These are phyloP conservation scores for Dipus sagitta DNA, from an alignment of 2,797 vertebrate genomes.

Conservation along the genomic window DNA sequence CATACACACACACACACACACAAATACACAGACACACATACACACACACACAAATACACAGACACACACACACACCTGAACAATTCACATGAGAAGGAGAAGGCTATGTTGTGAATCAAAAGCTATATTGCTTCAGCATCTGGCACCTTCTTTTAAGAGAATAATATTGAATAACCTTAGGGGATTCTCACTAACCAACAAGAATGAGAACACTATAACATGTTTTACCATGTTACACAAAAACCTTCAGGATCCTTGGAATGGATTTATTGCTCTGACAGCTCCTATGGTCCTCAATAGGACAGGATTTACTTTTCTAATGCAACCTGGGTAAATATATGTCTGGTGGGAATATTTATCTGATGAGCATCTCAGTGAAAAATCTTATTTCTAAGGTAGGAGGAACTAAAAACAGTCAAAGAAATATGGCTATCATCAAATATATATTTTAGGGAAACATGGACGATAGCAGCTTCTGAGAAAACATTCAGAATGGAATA, in stretches of 20 bases:
- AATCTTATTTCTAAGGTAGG: slow-evolving; percentile 83
- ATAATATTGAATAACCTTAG: slow-evolving; percentile 14
- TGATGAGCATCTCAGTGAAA: slow-evolving; percentile 81
- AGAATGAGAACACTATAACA: slow-evolving; percentile 34
- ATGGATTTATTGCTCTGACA: slow-evolving; percentile 79
- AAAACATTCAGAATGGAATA: slow-evolving; percentile 76
- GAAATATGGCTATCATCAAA: slow-evolving; percentile 85
- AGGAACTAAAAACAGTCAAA: slow-evolving; percentile 81
- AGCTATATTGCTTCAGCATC: neutral
- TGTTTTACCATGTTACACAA: slow-evolving; percentile 58
- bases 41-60: too few species aligned
- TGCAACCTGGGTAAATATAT: slow-evolving; percentile 81
- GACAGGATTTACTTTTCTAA: slow-evolving; percentile 85
- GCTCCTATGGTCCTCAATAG: slow-evolving; percentile 76
- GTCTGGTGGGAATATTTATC: slow-evolving; percentile 82
- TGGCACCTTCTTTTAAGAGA: neutral
- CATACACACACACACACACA: too few species aligned
- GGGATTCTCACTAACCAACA: neutral
- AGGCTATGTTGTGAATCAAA: neutral
- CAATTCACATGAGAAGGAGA: neutral
- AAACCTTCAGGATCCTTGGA: slow-evolving; percentile 52
- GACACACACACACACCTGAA: too few species aligned
- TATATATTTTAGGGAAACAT: slow-evolving; percentile 69
- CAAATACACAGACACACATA: too few species aligned
- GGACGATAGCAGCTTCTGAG: slow-evolving; percentile 64